Conservation (phyloP, 2,888 invertebrate genomes). For the Phasia obesa region DNA sequence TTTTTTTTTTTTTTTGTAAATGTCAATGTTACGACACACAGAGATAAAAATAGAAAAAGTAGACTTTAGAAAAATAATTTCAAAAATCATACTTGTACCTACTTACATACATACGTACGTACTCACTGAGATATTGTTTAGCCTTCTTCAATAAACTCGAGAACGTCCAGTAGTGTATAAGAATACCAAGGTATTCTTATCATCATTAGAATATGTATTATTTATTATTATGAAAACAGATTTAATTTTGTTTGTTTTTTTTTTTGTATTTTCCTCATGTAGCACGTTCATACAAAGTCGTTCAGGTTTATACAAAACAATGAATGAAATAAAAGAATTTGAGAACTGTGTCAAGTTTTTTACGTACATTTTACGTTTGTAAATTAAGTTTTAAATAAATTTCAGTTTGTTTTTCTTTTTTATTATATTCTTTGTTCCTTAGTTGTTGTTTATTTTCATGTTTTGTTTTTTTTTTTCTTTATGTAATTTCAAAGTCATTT, state of each 20-base stretch:
- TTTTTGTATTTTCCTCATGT: constrained; percentile 34
- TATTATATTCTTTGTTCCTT: constrained; percentile 42
- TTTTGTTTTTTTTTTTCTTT: constrained; percentile 8
- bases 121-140: constrained; percentile 11
- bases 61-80: constrained; percentile 37
- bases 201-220: constrained; percentile 19
- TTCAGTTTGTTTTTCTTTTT: no score
- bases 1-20: constrained; percentile 4
- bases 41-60: constrained; percentile 48
- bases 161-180: constrained; percentile 41
- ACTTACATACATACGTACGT: background rate
- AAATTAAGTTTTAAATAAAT: constrained; percentile 40
- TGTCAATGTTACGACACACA: constrained; percentile 57
- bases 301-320: constrained; percentile 6
- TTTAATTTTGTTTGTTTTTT: constrained; percentile 22
- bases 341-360: constrained; percentile 63
- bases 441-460: constrained; percentile 45
- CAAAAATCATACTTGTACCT: constrained; percentile 2
- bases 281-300: constrained; percentile 17
- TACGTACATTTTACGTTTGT: constrained; percentile 28
- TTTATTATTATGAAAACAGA: constrained; percentile 53
- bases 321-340: constrained; percentile 51
- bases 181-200: constrained; percentile 36
- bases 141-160: constrained; percentile 29
- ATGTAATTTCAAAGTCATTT: constrained; percentile 61